Evolutionary conservation across 2,113 vertebrate genomes (phyloP), one percentile per base, ranked within the genome.

Genomic region (Silurus meridionalis): DNA sequence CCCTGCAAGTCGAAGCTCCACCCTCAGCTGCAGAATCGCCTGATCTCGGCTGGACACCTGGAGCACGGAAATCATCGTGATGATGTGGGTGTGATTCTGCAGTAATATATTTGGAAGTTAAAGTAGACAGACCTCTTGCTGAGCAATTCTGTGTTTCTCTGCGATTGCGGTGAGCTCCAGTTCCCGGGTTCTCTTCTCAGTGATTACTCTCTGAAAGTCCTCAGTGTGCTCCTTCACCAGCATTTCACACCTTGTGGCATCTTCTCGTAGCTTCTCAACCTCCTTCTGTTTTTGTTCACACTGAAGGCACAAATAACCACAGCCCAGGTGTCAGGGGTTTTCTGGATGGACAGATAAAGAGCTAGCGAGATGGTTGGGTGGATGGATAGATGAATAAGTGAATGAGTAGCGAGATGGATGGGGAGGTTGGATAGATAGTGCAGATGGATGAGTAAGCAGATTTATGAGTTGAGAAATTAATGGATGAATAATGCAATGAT

Each of bases 1-100:
- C 66, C 91, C 79, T 9, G 87, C 84, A 46, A 64, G 80, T 88
- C 90, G 94, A 90, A 90, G 92, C 81, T 92, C 89, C 75, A 28
- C 86, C 90, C 90, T 91, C 71, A 94, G 87, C 83, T 92, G 82
- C 89, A 95, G 90, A 91, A 95, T 92, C 0, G 89, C 72, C 87
- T 93, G 88, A 89, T 95, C 88, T 91, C 90, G 91, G 83, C 87
- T 91, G 80, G 48, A 86, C 61, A 93, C 86, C 89, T 94, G 88
- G 85, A 74, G 23, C 63, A 80, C 0, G 19, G 15, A 61, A 60
- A 23, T 8, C 1, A 7, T 46, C 6, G 19, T 79, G 77, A 60
- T 57, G n/a, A 57, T 0, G 2, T 13, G 8, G 55, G 15, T 37
- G 55, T 60, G 19, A 19, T 37, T 58, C 25, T 80, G 15, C 77